Conservation (phyloP, 2,113 vertebrate genomes). For the Paedocypris sp. region DNA sequence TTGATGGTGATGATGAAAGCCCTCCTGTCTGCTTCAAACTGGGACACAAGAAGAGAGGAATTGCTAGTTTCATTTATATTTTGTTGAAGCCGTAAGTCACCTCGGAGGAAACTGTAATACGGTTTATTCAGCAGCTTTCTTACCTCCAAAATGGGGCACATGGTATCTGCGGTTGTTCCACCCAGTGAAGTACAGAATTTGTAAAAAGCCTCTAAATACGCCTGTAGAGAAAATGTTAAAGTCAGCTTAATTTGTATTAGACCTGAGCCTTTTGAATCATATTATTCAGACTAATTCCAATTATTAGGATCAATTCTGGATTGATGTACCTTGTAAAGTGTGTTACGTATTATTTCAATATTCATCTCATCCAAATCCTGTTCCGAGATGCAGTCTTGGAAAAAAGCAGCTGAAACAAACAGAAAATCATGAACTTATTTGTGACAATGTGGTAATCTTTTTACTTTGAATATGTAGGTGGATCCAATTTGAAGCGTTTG, state of each 20-base stretch:
- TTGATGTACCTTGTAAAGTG: constrained; percentile 98
- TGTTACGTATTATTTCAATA: constrained; percentile 97
- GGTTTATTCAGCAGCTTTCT: constrained; percentile 1
- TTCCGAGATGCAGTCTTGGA: constrained; percentile 98
- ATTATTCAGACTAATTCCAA: too few species aligned
- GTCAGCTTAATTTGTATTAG: too few species aligned
- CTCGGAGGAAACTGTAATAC: too few species aligned
- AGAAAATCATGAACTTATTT: background rate
- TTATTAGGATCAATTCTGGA: too few species aligned
- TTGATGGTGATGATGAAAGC: constrained; percentile 99
- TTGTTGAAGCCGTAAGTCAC: too few species aligned
- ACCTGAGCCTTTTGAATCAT: too few species aligned
- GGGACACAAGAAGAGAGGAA: background rate
- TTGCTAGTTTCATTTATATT: too few species aligned
- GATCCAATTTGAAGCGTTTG: too few species aligned
- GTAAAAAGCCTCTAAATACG: constrained; percentile 93
- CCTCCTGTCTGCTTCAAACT: constrained; percentile 94
- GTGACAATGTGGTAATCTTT: background rate
- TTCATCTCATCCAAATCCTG: constrained; percentile 99
- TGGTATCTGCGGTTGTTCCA: constrained; percentile 88
- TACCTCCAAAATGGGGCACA: constrained; percentile 97
- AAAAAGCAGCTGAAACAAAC: constrained; percentile 78
- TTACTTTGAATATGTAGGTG: background rate
- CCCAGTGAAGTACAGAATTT: constrained; percentile 91
- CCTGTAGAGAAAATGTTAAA: constrained; percentile 52